Evolutionary conservation across 2,888 invertebrate species (phyloP), one percentile per base, ranked within the genome.

Genomic region (Latrodectus elegans): DNA sequence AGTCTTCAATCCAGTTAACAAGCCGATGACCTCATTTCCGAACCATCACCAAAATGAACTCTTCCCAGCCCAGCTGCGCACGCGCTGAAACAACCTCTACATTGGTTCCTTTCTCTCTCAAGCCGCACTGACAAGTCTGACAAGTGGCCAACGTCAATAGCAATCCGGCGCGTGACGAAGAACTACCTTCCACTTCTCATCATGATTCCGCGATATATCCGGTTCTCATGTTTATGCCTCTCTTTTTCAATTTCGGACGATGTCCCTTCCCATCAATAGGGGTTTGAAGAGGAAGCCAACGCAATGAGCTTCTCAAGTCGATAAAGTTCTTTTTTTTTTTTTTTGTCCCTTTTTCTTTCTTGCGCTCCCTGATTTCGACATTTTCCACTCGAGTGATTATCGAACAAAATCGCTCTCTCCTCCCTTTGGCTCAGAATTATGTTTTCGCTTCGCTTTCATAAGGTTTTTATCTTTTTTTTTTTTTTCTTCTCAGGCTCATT

Each of bases 91-190:
- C 60, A 55, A 85, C 85, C 79, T 71, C 80, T 85, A 85, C 85
- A 77, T 12, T 38, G 49, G 15, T 8, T 12, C 49, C 38, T 70
- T 64, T 38, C 78, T 73, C 75, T 74, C 68, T 71, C 78, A 79
- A 85, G 79, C 79, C 75, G 73, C 74, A 85, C 80, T 85, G 85
- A 85, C 85, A 85, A 85, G 85, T 85, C 85, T 71, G 85, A 80
- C 85, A 85, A 80, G 85, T 68, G 74, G 65, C 14, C 65, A 22
- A n/a, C 72, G 51, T 81, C 72, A 73, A 72, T 72, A 65, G 71
- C 71, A 51, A 22, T 17, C 53, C 26, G 11, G n/a, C 55, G 22
- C 53, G 60, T 60, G 60, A 60, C 60, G 60, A 60, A 60, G 15
- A 60, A 60, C 15, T 12, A 11, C 60, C n/a, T 60, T 60, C n/a